Conservation (phyloP, 2,113 vertebrate genomes). For the Xenopus borealis region DNA sequence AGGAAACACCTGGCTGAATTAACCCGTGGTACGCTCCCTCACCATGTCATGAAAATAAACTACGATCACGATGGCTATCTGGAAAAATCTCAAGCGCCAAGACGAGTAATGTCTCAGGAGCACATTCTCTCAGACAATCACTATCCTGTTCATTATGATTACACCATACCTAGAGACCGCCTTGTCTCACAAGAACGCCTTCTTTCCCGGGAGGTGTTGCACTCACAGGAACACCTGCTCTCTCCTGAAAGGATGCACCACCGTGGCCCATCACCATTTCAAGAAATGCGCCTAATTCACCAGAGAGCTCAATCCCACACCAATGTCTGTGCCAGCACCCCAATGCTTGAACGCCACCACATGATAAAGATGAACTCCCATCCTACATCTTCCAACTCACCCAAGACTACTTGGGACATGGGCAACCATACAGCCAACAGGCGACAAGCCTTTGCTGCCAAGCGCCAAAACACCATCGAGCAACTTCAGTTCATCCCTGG, state of each 20-base stretch:
- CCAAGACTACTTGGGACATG: constrained; percentile 51
- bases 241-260: constrained; percentile 63
- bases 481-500: constrained; percentile 88
- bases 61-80: constrained; percentile 47
- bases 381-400: constrained; percentile 65
- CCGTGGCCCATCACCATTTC: constrained; percentile 45
- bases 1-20: constrained; percentile 60
- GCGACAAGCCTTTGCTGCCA: constrained; percentile 80
- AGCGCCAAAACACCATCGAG: constrained; percentile 87
- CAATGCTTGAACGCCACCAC: constrained; percentile 78
- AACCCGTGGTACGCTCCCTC: constrained; percentile 80
- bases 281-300: constrained; percentile 56
- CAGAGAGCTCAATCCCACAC: constrained; percentile 82
- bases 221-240: constrained; percentile 79
- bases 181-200: constrained; percentile 66
- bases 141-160: constrained; percentile 54
- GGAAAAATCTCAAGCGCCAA: constrained; percentile 65
- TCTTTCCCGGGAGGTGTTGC: constrained; percentile 68
- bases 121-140: constrained; percentile 65
- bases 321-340: constrained; percentile 74
- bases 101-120: constrained; percentile 85
- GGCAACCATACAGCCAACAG: constrained; percentile 70
- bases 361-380: constrained; percentile 87
- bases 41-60: constrained; percentile 68
- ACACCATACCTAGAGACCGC: constrained; percentile 59